phyloP scores from a whole-genome alignment of 2,888 invertebrate genomes.

The Pediacus dermestoides region DNA sequence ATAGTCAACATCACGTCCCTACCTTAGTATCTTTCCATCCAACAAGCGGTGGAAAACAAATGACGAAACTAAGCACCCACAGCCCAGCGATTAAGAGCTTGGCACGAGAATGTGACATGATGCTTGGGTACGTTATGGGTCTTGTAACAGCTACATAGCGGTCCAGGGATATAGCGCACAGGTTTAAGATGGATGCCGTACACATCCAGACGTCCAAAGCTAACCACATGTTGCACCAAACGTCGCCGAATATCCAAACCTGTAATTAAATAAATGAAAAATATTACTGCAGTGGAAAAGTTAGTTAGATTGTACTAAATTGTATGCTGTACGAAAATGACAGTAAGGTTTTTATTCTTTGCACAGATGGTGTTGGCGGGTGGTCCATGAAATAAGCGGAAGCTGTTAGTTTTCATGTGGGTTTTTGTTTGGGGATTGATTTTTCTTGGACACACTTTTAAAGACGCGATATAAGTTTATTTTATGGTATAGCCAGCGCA shows the following conservation, averaged over 20 bases:
- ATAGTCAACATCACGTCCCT: slow-evolving; percentile 48
- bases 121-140: slow-evolving; percentile 92
- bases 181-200: slow-evolving; percentile 93
- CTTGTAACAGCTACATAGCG: slow-evolving; percentile 96
- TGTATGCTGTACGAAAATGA: too few relatives aligned
- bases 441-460: too few relatives aligned
- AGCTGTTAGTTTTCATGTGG: too few relatives aligned
- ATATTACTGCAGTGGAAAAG: neutral
- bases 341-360: too few relatives aligned
- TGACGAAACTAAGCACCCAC: slow-evolving; percentile 94
- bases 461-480: too few relatives aligned
- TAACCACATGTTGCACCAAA: slow-evolving; percentile 96
- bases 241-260: slow-evolving; percentile 95
- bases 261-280: slow-evolving; percentile 48
- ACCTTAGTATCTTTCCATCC: slow-evolving; percentile 83
- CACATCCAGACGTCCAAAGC: slow-evolving; percentile 99
- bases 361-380: too few relatives aligned
- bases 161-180: slow-evolving; percentile 92
- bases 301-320: too few relatives aligned
- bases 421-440: too few relatives aligned
- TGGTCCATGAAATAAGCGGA: too few relatives aligned
- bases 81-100: slow-evolving; percentile 85
- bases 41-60: slow-evolving; percentile 93
- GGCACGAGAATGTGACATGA: slow-evolving; percentile 81
- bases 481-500: too few relatives aligned